Evolutionary conservation across 2,797 vertebrate genomes (phyloP).

Genomic region (Chelmon rostratus): DNA sequence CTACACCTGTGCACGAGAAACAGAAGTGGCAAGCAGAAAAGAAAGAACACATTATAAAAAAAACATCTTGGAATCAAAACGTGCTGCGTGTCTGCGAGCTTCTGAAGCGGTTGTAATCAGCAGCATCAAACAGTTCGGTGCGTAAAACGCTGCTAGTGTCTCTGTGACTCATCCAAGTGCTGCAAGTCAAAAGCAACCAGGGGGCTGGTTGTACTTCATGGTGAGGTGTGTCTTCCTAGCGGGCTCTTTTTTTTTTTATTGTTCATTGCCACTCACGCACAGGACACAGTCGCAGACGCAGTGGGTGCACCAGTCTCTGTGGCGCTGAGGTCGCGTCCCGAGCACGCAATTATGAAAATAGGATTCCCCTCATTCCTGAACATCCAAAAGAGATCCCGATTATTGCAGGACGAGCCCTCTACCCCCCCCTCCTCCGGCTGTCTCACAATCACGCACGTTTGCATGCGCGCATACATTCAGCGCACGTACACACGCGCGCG

Average conservation of each 20-base stretch:
- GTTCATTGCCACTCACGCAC: conserved; percentile 17
- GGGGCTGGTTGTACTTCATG: conserved; percentile 42
- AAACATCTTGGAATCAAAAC: not conserved
- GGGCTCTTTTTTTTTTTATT: not conserved
- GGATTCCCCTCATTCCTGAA: conserved; percentile 38
- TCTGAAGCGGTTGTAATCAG: not conserved
- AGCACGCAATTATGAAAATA: conserved; percentile 13
- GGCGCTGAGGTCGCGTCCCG: conserved; percentile 21
- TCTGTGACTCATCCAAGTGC: conserved; percentile 65
- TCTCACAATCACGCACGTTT: conserved; percentile 29
- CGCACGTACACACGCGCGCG: conserved; percentile 31
- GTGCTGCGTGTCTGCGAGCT: not conserved
- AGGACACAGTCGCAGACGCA: not conserved
- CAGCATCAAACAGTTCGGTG: conserved; percentile 33
- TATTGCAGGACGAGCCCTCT: conserved; percentile 9
- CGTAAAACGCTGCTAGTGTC: conserved; percentile 53
- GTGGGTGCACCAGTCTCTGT: conserved; percentile 4
- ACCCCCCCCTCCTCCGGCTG: not conserved
- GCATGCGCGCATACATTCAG: conserved; percentile 34
- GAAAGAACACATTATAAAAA: not conserved
- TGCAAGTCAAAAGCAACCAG: conserved; percentile 56
- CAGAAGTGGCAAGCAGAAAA: not conserved
- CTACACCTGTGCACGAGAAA: conserved; percentile 5
- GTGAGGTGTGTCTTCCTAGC: conserved; percentile 72
- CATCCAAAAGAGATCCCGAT: conserved; percentile 3